Percentiles rank a stretch among this genome's conserved stretches.
Conservation (phyloP, 2,113 vertebrate species). For the Phylloscopus trochiloides region DNA sequence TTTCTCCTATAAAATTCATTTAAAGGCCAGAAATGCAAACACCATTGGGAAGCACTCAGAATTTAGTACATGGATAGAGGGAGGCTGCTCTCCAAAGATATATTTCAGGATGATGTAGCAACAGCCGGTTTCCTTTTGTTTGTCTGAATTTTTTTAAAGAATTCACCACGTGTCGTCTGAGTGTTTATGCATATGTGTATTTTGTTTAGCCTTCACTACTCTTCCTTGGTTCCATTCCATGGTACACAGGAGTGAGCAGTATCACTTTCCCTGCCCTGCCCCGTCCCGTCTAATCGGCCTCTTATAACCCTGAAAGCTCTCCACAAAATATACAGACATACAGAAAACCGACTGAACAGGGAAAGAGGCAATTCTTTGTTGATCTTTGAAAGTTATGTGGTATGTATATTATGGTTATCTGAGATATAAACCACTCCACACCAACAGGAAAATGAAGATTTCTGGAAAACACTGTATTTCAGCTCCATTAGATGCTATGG, state of each 20-base stretch:
- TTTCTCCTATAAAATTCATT: not conserved
- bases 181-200: not conserved
- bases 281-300: fast-evolving
- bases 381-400: not conserved
- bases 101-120: not conserved
- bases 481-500: not conserved
- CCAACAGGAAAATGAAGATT: not conserved
- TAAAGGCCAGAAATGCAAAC: not conserved
- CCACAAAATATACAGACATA: not conserved
- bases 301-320: not conserved
- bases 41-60: not conserved
- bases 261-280: not conserved
- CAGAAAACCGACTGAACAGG: not conserved
- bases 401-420: no score
- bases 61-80: not conserved
- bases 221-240: not conserved
- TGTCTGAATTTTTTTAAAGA: not conserved
- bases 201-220: not conserved
- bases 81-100: not conserved
- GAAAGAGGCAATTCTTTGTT: not conserved
- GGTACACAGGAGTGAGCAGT: not conserved
- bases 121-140: not conserved
- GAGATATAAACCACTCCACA: not conserved
- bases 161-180: not conserved
- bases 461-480: not conserved